Conservation (phyloP, 2,113 vertebrate species). For the Pteropus alecto region DNA sequence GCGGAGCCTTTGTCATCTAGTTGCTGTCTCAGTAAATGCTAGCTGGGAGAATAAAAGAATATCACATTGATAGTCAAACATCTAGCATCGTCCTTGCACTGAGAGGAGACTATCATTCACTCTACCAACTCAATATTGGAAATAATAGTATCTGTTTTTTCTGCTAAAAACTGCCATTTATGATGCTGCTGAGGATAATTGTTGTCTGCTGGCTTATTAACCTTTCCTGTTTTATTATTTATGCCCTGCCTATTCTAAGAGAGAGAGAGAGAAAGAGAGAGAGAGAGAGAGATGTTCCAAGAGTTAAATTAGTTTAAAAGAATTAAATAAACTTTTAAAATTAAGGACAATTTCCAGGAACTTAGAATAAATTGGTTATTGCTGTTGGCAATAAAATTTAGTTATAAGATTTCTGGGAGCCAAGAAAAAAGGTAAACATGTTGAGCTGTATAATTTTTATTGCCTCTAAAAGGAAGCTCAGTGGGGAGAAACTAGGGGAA, state of each 20-base stretch:
- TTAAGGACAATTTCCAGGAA: conserved; percentile 20
- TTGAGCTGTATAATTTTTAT: conserved; percentile 38
- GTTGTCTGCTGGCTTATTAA: neutral
- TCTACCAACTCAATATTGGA: neutral
- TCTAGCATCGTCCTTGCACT: neutral
- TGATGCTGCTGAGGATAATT: neutral
- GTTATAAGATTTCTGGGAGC: conserved; percentile 7
- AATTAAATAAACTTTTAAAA: conserved; percentile 29
- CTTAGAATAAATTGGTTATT: conserved; percentile 35
- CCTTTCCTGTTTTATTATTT: conserved; percentile 5
- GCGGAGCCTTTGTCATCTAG: neutral
- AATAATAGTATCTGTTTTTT: neutral
- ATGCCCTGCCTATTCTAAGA: neutral
- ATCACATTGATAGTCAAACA: neutral
- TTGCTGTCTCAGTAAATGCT: neutral
- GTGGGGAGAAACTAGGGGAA: neutral
- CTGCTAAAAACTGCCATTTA: neutral
- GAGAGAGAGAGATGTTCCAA: neutral
- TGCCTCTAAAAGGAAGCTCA: neutral
- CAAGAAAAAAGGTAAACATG: conserved; percentile 38
- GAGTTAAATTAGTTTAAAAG: neutral
- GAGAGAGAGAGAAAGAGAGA: neutral
- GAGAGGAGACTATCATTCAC: neutral
- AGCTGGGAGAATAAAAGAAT: neutral
- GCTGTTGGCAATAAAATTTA: conserved; percentile 15